phyloP scores from a whole-genome alignment of 2,113 vertebrate genomes.

The Turnix velox region DNA sequence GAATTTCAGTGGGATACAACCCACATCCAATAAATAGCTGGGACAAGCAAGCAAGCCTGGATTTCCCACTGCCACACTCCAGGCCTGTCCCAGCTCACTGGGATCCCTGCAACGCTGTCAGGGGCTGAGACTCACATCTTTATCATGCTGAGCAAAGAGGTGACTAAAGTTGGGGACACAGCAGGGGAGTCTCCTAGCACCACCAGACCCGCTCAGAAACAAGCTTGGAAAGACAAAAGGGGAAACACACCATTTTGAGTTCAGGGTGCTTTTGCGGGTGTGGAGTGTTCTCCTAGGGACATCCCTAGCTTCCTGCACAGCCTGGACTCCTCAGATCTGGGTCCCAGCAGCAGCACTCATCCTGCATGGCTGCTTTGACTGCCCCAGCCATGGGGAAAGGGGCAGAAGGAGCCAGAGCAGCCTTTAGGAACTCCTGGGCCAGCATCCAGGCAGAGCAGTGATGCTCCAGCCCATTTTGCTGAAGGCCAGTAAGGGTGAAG shows the following conservation, averaged over 20 bases:
- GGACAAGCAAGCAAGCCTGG: not conserved
- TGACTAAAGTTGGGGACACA: not conserved
- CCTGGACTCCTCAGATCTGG: not conserved
- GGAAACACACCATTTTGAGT: not conserved
- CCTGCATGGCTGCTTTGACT: not conserved
- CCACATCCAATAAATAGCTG: not conserved
- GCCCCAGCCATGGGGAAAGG: rapidly evolving
- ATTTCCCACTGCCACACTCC: not conserved
- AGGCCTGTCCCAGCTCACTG: not conserved
- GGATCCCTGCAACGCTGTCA: not conserved
- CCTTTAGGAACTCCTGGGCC: not conserved
- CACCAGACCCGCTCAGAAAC: not conserved
- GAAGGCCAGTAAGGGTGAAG: not conserved
- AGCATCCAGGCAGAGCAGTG: not conserved
- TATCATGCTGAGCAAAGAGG: not conserved
- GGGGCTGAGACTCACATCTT: not conserved
- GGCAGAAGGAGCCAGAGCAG: not conserved
- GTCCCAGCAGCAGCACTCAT: not conserved
- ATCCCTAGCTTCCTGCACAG: not conserved
- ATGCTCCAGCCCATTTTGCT: not conserved
- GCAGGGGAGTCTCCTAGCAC: not conserved
- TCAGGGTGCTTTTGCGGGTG: not conserved
- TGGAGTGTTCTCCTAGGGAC: not conserved
- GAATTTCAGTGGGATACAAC: not conserved
- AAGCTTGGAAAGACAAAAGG: not conserved